Evolutionary conservation across 2,888 invertebrate genomes (phyloP), one percentile per base, ranked within the genome.

Genomic region (Acronicta aceris): DNA sequence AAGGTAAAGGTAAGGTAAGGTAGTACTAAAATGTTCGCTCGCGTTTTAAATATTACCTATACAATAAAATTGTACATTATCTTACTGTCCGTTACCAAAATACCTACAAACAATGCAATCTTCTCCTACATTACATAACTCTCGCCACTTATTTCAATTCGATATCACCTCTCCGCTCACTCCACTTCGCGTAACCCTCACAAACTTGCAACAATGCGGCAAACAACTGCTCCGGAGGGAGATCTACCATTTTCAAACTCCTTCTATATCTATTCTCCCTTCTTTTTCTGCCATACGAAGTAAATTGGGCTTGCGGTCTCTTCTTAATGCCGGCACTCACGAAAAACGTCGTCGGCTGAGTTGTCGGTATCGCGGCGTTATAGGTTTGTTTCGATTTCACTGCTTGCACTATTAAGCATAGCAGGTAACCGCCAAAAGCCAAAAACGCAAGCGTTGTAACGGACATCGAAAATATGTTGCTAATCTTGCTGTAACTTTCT

Each of bases 351-450:
- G 89, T 83, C 12, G 88, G 86, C 52, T 89, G 86, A n/a, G 89
- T 85, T 7, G 89, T 74, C 0, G 85, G 81, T 1, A 89, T 83
- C 13, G 87, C 74, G 0, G 70, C 47, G 27, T 81, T 83, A 66
- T 85, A 86, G 25, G 81, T 91, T 70, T 95, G 95, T 83, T 97
- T 97, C 17, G 96, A 95, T 81, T 96, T 96, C 54, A 97, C 95
- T 0, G 97, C 97, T 79, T 97, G 96, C 27, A 97, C 96, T 53
- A 98, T 96, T 48, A 98, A 90, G 77, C 97, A 97, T 1, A 98
- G 85, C 17, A 98, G 89, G 82, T 98, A 98, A 1, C 98, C 98
- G 0, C 97, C 98, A 79, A 98, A 98, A 0, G 98, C 98, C 8
- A 98, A 89, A 89, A 98, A 98, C 0, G 98, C 96, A 54, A 98